Base-by-base conservation (phyloP, 2,797 vertebrate species). In the Xerus rutilus region DNA sequence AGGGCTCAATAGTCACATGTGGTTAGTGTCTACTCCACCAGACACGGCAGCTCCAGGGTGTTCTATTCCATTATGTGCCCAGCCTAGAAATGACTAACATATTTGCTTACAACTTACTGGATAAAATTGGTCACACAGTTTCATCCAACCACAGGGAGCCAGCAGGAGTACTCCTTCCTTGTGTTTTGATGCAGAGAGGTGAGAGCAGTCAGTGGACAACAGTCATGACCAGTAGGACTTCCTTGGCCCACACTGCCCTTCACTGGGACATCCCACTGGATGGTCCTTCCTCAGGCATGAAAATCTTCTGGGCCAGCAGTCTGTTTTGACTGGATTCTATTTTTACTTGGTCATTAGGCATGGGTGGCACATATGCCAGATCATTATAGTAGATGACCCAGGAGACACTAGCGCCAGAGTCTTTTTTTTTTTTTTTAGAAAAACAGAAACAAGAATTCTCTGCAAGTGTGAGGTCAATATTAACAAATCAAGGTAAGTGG, bases 281-380 rank as follows among this genome's bases (percentile, higher is more conserved):
- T 11, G 0, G 8, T 72, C 9, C 1, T 30, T 25, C 9, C 43
- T 73, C 5, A 20, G 14, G 23, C 15, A 9, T 73, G 47, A n/a
- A 76, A 59, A n/a, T 45, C 39, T 94, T 70, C 39, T 20, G 21
- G 64, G 20, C 39, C 69, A 72, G 76, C 21, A 23, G 3, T 52
- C 54, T 73, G 43, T 90, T 86, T 77, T 32, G 20, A 25, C 64
- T 78, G 47, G 49, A 47, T 14, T 81, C 28, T 23, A 28, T 52
- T 83, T 45, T 90, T 62, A 78, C n/a, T 87, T 83, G 72, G 59
- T 69, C 39, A 93, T 67, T 65, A 81, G n/a, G 18, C 52, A 10
- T 30, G 7, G 49, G 28, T 64, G 74, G 25, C 69, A 89, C n/a
- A 59, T 23, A 32, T 21, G 17, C 13, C n/a, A 64, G 39, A 49